phyloP scores from a whole-genome alignment of 2,113 vertebrate genomes.

The Gnathonemus longibarbis region DNA sequence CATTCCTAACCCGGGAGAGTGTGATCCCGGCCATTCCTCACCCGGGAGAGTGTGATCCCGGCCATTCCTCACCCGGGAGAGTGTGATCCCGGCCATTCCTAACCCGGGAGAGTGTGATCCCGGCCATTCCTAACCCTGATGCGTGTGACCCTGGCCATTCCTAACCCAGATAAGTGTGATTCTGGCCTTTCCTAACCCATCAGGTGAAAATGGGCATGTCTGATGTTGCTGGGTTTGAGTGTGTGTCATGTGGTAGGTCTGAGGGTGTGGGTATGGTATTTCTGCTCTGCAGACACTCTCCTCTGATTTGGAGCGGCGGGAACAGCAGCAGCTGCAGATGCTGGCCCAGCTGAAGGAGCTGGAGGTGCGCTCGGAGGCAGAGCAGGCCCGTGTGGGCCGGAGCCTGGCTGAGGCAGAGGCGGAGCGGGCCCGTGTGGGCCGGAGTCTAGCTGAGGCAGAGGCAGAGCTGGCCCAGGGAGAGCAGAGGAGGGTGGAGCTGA shows the following conservation, averaged over 20 bases:
- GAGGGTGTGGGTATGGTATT: neutral
- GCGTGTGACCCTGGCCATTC: neutral
- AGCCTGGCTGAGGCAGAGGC: constrained; percentile 66
- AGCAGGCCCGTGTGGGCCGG: constrained; percentile 45
- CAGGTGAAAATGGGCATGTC: neutral
- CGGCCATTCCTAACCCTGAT: neutral
- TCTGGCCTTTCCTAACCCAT: neutral
- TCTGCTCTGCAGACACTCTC: constrained; percentile 58
- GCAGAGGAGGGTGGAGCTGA: constrained; percentile 75
- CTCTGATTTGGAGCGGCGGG: constrained; percentile 66
- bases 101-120: neutral
- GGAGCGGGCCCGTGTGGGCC: constrained; percentile 48
- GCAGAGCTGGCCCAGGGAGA: constrained; percentile 59
- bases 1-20: too few species aligned
- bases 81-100: neutral
- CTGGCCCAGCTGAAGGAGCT: constrained; percentile 78
- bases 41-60: neutral
- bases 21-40: neutral
- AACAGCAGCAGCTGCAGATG: constrained; percentile 78
- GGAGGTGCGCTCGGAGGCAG: constrained; percentile 63
- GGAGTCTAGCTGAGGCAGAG: constrained; percentile 64
- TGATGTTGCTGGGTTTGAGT: neutral
- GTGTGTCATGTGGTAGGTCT: neutral
- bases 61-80: neutral
- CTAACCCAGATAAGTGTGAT: too few species aligned